Conservation (phyloP, 1,140 invertebrate genomes). For the Scaptomyza graminum region DNA sequence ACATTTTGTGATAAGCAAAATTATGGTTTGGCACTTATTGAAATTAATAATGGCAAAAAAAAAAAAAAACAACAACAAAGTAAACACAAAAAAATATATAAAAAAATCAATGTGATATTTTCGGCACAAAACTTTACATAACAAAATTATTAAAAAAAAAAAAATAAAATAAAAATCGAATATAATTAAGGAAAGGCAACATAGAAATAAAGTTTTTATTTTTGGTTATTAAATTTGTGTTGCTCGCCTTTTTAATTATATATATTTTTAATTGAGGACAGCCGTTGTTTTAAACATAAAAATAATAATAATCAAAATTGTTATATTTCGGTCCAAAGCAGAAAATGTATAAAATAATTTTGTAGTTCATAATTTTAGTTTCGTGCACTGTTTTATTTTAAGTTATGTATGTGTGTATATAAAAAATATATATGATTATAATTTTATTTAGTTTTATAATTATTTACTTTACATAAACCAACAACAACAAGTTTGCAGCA, state of each 20-base stretch:
- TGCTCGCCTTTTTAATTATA: constrained; percentile 32
- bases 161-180: constrained; percentile 19
- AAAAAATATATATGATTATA: constrained; percentile 49
- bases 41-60: constrained; percentile 37
- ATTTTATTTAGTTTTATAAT: constrained; percentile 75
- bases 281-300: constrained; percentile 51
- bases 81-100: constrained; percentile 58
- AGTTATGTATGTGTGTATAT: constrained; percentile 59
- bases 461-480: constrained; percentile 32
- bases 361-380: constrained; percentile 66
- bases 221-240: constrained; percentile 15
- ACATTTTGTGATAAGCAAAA: constrained; percentile 83
- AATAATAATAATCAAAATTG: constrained; percentile 74
- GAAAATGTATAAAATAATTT: constrained; percentile 82
- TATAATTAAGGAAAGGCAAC: constrained; percentile 47
- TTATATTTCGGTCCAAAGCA: constrained; percentile 79
- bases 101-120: constrained; percentile 82
- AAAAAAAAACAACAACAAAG: constrained; percentile 39
- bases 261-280: constrained; percentile 51
- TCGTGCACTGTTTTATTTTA: constrained; percentile 53
- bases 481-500: constrained; percentile 49
- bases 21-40: constrained; percentile 70
- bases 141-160: constrained; percentile 41
- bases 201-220: constrained; percentile 28
- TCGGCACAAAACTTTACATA: constrained; percentile 79